phyloP scores from a whole-genome alignment of 2,797 vertebrate genomes.

The Rhynchonycteris naso region DNA sequence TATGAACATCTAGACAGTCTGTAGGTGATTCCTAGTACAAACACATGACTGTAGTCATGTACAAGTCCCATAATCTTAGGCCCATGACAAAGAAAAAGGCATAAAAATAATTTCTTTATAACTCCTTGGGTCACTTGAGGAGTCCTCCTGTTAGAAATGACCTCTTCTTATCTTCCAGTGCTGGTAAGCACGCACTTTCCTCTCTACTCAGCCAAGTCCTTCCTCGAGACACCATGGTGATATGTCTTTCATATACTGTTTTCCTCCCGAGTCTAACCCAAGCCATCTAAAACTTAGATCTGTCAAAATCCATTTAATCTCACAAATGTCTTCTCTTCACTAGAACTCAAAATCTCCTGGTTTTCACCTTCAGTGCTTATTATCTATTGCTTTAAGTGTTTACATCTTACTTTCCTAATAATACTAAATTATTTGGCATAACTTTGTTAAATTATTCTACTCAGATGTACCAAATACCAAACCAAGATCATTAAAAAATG shows the following conservation, averaged over 20 bases:
- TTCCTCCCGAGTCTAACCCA: not conserved
- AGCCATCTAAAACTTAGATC: not conserved
- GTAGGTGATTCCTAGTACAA: not conserved
- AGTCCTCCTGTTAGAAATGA: not conserved
- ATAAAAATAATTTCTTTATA: not conserved
- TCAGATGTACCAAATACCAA: not conserved
- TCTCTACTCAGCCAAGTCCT: not conserved
- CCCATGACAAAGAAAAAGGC: not conserved
- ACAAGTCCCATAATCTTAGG: not conserved
- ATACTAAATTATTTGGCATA: not conserved
- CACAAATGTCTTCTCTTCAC: not conserved
- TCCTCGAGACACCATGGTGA: not conserved
- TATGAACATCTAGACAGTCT: not conserved
- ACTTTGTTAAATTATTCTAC: not conserved
- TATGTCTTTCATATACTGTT: not conserved
- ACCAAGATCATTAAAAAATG: not conserved
- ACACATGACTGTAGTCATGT: not conserved
- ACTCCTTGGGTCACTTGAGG: not conserved
- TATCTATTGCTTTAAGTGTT: not conserved
- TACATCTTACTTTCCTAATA: constrained; percentile 5
- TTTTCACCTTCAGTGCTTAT: not conserved
- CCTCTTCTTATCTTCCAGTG: not conserved
- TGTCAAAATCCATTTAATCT: constrained; percentile 1
- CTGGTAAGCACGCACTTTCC: not conserved
- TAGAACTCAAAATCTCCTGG: not conserved